These are phyloP conservation scores for Pseudomyrmex cubaensis DNA, from an alignment of 1,140 invertebrate species.

Conservation along the genomic window DNA sequence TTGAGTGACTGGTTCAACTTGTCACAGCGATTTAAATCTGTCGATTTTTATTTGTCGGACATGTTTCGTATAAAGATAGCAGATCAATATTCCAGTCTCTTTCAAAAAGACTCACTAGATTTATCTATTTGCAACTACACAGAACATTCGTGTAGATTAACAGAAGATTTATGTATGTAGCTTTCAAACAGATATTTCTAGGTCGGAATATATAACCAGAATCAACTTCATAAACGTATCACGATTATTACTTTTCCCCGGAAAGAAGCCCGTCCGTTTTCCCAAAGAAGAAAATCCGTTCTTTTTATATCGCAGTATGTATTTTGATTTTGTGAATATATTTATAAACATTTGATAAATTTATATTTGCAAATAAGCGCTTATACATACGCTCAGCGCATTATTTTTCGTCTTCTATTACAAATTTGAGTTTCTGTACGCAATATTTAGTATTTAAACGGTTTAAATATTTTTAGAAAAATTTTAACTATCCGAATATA, in stretches of 20 bases:
- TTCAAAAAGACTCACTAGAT: neutral
- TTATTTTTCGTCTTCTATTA: neutral
- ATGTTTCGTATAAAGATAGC: neutral
- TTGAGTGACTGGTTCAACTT: conserved; percentile 28
- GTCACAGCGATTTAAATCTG: conserved; percentile 19
- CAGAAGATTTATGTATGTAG: neutral
- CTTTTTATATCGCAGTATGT: conserved; percentile 7
- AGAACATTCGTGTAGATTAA: neutral
- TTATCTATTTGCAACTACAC: neutral
- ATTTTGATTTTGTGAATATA: neutral
- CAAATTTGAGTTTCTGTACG: neutral
- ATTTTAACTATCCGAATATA: neutral
- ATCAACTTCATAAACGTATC: conserved; percentile 18
- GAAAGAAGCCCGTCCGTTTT: neutral
- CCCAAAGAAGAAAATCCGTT: neutral
- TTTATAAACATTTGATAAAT: neutral
- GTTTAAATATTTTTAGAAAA: conserved; percentile 6
- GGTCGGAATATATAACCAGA: neutral
- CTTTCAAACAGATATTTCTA: neutral
- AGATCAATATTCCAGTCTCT: conserved; percentile 4
- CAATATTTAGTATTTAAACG: neutral
- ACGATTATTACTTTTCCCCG: neutral
- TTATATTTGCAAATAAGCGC: neutral
- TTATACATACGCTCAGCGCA: neutral
- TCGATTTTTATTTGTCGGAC: neutral